Evolutionary conservation across 1,140 invertebrate genomes (phyloP), one percentile per base, ranked within the genome.

Genomic region (Aradophagus sp.): DNA sequence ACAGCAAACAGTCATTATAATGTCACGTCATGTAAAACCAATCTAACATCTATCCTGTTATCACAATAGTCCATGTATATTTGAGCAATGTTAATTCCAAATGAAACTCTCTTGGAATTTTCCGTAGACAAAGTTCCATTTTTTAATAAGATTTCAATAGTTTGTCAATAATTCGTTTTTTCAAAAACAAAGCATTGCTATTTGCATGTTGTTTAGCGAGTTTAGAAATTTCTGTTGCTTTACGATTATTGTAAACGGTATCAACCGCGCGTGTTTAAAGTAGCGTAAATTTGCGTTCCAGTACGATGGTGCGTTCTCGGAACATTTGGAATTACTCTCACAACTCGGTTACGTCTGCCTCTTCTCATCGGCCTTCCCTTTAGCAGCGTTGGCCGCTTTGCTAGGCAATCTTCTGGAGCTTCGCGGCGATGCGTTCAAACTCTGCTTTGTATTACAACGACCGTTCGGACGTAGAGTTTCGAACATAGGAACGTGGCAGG

Each of bases 401-500:
- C 84, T 97, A 1, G 99, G 98, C 81, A 99, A 99, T 87, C 86
- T 98, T 7, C 89, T 97, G 38, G 97, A 99, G 83, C 93, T 99
- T 34, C 89, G 96, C 5, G 93, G 94, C 13, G 97, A 99, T 85
- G 96, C 97, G 2, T 99, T 99, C 82, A 99, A 99, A 86, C 84
- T 99, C 32, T 98, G 95, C 67, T 94, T 96, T 80, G 93, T 97
- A 1, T 94, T 94, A 77, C 96, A 97, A 83, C 84, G 97, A 66
- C 97, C 98, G 0, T 97, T 98, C 79, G 94, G 94, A 0, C 90
- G 94, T 75, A 86, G 94, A 38, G 96, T 97, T n/a, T 92, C 92
- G 20, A 95, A 93, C 80, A 98, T 99, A 76, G 97, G 97, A 29
- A 96, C 95, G 41, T 99, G 97, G 97, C 95, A 98, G 90, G 95